Evolutionary conservation across 1,140 invertebrate genomes (phyloP), one percentile per base, ranked within the genome.

Genomic region (Caerostris darwini): DNA sequence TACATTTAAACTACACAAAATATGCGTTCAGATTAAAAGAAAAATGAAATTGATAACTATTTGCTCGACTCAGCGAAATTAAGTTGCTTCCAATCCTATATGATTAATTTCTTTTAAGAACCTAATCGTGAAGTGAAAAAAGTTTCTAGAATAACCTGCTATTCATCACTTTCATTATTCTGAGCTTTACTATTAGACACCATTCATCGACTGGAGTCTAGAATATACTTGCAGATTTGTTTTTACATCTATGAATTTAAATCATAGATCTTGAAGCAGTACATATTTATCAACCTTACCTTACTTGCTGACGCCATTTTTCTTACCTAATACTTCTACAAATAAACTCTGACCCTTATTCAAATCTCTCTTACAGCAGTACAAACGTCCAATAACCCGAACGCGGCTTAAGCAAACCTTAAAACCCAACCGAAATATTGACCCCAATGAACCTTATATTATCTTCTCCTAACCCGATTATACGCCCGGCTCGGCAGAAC

Each of bases 401-500:
- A 64, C 61, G 5, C 10, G 34, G 3, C 71, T 77, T 77, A 77
- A 77, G 71, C 19, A 17, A 57, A 77, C 71, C 57, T 3, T 12
- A 57, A 57, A 83, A 77, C 8, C 54, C 81, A 17, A 83, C 81
- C 54, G 17, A 54, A 56, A 19, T 53, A 59, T 61, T 61, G 58
- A 87, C 58, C 59, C 58, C 19, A n/a, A 64, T 5, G 19, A 34
- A 59, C 7, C 5, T 61, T 77, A 6, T 87, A 19, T 59, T 59
- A 61, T 34, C 57, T 50, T 87, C n/a, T 10, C 34, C 14, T 61
- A 87, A 87, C 58, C 57, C 85, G 58, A 59, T 87, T 87, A 87
- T 61, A n/a, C n/a, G 4, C 34, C 5, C 34, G 5, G 58, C 8
- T 34, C n/a, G 34, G 12, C 7, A 19, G 50, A 61, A 61, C 19